Conservation (phyloP, 2,888 invertebrate species). For the Dicyrtoma fusca region DNA sequence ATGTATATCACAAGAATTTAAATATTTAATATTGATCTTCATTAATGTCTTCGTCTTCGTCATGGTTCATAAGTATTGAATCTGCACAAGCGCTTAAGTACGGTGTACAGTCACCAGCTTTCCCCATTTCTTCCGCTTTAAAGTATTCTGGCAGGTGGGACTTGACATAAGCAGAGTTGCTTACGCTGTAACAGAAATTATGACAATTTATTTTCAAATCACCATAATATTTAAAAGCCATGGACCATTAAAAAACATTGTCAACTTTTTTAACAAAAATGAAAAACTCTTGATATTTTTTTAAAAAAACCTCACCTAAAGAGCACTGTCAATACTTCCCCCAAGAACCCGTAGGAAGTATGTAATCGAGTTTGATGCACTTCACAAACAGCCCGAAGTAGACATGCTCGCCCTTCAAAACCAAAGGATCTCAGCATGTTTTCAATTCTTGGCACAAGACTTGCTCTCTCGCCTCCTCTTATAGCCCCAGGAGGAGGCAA, state of each 20-base stretch:
- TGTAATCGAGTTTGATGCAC: slow-evolving; percentile 47
- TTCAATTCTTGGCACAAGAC: slow-evolving; percentile 48
- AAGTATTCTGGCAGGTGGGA: slow-evolving; percentile 52
- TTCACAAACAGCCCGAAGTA: slow-evolving; percentile 54
- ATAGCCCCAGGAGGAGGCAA: slow-evolving; percentile 51
- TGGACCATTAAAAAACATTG: background rate
- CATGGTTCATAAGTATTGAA: slow-evolving; percentile 17
- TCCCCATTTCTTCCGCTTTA: slow-evolving; percentile 49
- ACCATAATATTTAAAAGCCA: background rate
- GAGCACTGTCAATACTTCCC: slow-evolving; percentile 50
- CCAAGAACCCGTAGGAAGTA: slow-evolving; percentile 49
- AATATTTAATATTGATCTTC: too few relatives aligned
- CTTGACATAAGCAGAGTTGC: slow-evolving; percentile 50
- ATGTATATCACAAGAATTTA: too few relatives aligned
- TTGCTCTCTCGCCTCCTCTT: slow-evolving; percentile 51
- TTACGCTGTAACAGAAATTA: slow-evolving; percentile 41
- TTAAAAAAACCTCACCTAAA: slow-evolving; percentile 52
- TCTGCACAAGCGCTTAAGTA: slow-evolving; percentile 26
- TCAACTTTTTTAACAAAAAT: background rate
- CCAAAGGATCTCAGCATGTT: slow-evolving; percentile 44
- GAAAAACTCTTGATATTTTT: background rate
- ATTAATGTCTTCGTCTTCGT: background rate
- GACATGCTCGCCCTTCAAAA: slow-evolving; percentile 47
- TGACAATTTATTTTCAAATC: background rate
- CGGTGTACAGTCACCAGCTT: slow-evolving; percentile 17